phyloP scores from a whole-genome alignment of 2,797 vertebrate genomes.

The Cygnus olor region DNA sequence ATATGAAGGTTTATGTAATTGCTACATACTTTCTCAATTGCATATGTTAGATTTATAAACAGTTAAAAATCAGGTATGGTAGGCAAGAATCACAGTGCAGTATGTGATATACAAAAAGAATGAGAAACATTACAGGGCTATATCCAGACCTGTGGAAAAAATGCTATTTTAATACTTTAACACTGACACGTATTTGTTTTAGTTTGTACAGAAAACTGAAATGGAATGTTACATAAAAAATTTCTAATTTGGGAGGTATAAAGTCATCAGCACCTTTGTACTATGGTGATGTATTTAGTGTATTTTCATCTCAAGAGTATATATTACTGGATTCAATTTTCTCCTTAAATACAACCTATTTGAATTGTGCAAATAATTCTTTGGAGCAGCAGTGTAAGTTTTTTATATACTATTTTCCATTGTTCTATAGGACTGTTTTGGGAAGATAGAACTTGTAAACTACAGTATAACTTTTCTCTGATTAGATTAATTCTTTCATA shows the following conservation, averaged over 20 bases:
- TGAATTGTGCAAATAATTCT: background rate
- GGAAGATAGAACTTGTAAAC: background rate
- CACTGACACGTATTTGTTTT: background rate
- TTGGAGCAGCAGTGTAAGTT: background rate
- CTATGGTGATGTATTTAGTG: background rate
- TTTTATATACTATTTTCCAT: background rate
- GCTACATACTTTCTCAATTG: background rate
- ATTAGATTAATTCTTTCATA: background rate
- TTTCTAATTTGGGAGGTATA: background rate
- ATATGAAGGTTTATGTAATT: background rate
- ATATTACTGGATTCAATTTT: background rate
- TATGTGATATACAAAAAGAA: background rate
- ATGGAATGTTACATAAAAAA: background rate
- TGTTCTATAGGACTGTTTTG: background rate
- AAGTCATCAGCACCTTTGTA: background rate
- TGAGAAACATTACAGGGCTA: background rate
- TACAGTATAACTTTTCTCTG: background rate
- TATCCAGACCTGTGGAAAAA: conserved; percentile 1
- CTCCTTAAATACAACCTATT: background rate
- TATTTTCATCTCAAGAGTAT: background rate
- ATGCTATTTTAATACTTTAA: background rate
- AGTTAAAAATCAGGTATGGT: background rate
- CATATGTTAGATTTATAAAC: background rate
- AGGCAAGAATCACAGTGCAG: background rate
- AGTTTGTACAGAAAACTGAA: background rate